A percentile compares a stretch with the other conserved stretches of the same genome.
Evolutionary conservation across 2,888 invertebrate genomes (phyloP).

Genomic region (Volucella inanis): DNA sequence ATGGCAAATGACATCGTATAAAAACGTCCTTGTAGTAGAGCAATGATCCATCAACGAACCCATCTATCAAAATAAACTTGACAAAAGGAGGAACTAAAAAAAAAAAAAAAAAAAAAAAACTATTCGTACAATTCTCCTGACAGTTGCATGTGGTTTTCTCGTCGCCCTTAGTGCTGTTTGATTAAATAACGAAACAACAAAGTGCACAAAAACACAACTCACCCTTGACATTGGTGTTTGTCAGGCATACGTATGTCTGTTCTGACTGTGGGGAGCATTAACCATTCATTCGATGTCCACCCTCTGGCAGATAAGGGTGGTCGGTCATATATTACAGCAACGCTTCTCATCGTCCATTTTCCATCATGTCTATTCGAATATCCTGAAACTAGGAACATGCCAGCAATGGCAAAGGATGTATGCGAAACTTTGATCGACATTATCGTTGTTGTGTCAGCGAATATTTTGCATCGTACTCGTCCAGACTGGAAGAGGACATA

Average conservation of each 20-base stretch:
- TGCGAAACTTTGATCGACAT: slow-evolving; percentile 67
- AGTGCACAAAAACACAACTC: slow-evolving; percentile 65
- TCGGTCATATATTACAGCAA: slow-evolving; percentile 50
- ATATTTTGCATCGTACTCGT: slow-evolving; percentile 35
- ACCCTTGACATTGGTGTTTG: slow-evolving; percentile 67
- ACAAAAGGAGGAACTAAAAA: slow-evolving; percentile 26
- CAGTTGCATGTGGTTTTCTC: slow-evolving; percentile 50
- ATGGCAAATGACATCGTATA: slow-evolving; percentile 26
- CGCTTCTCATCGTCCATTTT: slow-evolving; percentile 33
- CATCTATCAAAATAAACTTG: slow-evolving; percentile 62
- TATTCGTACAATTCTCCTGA: slow-evolving; percentile 23
- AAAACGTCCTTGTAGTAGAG: slow-evolving; percentile 1
- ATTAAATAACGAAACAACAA: slow-evolving; percentile 65
- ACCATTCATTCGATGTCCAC: slow-evolving; percentile 63
- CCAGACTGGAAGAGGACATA: background rate
- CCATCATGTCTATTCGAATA: slow-evolving; percentile 43
- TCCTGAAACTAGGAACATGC: slow-evolving; percentile 41
- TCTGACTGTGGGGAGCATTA: slow-evolving; percentile 40
- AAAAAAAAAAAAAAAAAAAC: slow-evolving; percentile 28
- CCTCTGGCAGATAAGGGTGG: slow-evolving; percentile 61
- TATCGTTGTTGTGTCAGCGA: slow-evolving; percentile 72
- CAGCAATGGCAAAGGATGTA: slow-evolving; percentile 44
- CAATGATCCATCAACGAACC: slow-evolving; percentile 54
- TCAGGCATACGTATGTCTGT: slow-evolving; percentile 1
- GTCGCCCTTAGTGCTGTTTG: slow-evolving; percentile 32